Base-by-base conservation (phyloP, 2,797 vertebrate genomes). In the Lithobates pipiens region DNA sequence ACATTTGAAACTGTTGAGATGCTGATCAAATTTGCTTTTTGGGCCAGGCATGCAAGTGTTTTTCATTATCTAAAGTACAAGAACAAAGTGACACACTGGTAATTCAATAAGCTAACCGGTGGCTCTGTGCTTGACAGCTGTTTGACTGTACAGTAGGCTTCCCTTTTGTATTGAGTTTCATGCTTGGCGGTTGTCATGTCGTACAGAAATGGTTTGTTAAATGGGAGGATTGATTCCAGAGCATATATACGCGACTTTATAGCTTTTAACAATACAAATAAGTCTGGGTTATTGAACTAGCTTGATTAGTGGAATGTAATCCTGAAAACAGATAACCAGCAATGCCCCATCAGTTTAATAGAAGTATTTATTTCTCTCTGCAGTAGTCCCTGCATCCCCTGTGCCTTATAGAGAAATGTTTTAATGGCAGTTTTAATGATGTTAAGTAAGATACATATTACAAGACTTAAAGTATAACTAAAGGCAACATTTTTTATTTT, bases 91-190 rank as follows among this genome's bases (percentile, higher is more conserved):
- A 75, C 21, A 65, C 23, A 50, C 50, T 65, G 77, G 69, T 82
- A 85, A 87, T 75, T 77, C 46, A 84, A 69, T 85, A 76, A 76
- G 80, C 78, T 18, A 76, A 42, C 65, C 16, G 13, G 82, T 57
- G 76, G 70, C 29, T 88, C 50, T 87, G 8, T 54, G 68, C 71
- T 89, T 46, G 71, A 71, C 76, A 88, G 73, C 86, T 83, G 71
- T 72, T 76, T 85, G 78, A 85, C 42, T 69, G 39, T 88, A 80
- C 76, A 82, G 67, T 77, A 57, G 63, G 70, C 74, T 65, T 85
- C 71, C 68, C 76, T 80, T 83, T 87, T 79, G 76, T 86, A 86
- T 86, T 68, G 80, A 74, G 85, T 83, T 87, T 80, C 76, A 75
- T 83, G 76, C 70, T 80, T 80, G 76, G 75, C 32, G 81, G 70